Evolutionary conservation across 2,888 invertebrate genomes (phyloP), one percentile per base, ranked within the genome.

Genomic region (Amiota mariae): DNA sequence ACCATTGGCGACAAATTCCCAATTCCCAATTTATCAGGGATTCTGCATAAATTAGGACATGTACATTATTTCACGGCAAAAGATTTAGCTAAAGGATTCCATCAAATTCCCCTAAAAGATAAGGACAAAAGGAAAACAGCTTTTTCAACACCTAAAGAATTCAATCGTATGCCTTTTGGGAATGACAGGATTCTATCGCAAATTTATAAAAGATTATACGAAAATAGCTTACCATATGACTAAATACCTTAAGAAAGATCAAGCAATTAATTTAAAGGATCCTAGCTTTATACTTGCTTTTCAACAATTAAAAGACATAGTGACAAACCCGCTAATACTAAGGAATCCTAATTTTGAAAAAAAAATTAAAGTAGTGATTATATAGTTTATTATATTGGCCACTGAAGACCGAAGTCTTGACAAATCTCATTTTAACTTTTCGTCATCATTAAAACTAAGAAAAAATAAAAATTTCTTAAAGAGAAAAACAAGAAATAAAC

Each of bases 291-390:
- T 49, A 15, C 6, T 64, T 54, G 48, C 46, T 47, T 74, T 74
- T 59, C 51, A 68, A 10, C 67, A 48, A 36, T 48, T 71, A 20
- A 71, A 72, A 49, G 56, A 51, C 24, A 48, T 74, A 9, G 48
- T 74, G 2, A 74, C 46, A 36, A 47, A 49, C 51, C 46, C 54
- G 11, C 72, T 71, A 12, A 70, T 74, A 12, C 48, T 74, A 47
- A 20, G 12, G 11, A 54, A 70, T 18, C 57, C 57, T 8, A 57
- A 57, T 15, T n/a, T 57, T 57, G 8, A 9, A 9, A 57, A 57
- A 57, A 13, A 8, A 8, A 12, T 57, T 57, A 57, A 57, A 18
- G 8, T 49, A 10, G 49, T 49, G 12, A 49, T 12, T 49, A 12
- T n/a, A n/a, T 36, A 36, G 36, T 36, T 36, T 36, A 36, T 36